Percentiles rank a stretch among this genome's conserved stretches.
Evolutionary conservation across 2,888 invertebrate genomes (phyloP).

Genomic region (Diplazon laetatorius): DNA sequence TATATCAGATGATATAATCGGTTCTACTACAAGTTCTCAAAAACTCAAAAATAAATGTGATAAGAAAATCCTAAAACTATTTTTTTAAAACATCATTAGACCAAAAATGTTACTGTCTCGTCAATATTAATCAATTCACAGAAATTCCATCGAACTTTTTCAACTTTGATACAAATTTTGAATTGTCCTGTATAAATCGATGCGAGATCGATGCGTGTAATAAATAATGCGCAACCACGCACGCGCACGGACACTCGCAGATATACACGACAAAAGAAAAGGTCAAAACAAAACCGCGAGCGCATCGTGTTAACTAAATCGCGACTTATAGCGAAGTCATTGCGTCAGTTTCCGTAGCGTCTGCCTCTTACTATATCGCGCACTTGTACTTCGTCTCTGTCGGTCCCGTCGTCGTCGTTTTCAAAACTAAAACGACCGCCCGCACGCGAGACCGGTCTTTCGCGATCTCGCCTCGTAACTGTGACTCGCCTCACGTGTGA

Average conservation of each 20-base stretch:
- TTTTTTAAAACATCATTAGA: no score
- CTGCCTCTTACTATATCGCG: background rate
- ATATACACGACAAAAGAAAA: conserved; percentile 3
- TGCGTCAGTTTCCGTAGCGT: conserved; percentile 27
- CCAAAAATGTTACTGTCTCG: no score
- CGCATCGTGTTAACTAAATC: conserved; percentile 15
- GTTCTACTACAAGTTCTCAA: no score
- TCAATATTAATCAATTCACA: no score
- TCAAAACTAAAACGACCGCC: conserved; percentile 43
- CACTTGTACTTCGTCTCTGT: conserved; percentile 18
- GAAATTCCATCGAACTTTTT: no score
- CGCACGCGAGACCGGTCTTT: conserved; percentile 38
- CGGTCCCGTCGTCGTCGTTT: conserved; percentile 32
- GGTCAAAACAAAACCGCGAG: background rate
- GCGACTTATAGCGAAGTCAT: conserved; percentile 11
- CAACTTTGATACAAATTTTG: background rate
- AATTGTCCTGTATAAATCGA: background rate
- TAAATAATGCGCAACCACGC: conserved; percentile 28
- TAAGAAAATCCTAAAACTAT: no score
- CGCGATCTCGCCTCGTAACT: conserved; percentile 33
- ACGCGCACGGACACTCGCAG: no score
- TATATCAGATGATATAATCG: no score
- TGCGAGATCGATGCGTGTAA: conserved; percentile 15
- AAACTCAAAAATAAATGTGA: no score
- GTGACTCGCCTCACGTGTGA: conserved; percentile 25